Conservation (phyloP, 2,113 vertebrate species). For the Tychaedon coryphoeus region DNA sequence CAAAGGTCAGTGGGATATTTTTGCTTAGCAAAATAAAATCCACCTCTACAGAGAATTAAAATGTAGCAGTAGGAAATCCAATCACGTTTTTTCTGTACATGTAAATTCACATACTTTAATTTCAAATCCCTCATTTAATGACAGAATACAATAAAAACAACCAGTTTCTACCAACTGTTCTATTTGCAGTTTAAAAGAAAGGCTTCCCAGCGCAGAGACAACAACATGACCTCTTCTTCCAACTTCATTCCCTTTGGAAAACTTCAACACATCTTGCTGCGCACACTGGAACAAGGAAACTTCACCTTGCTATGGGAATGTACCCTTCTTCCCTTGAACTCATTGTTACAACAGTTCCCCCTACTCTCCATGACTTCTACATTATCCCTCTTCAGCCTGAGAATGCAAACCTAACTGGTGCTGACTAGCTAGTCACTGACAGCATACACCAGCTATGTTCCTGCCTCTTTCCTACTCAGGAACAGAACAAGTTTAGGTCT, state of each 20-base stretch:
- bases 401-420: neutral
- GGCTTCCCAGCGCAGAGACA: neutral
- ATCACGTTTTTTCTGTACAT: fast-evolving
- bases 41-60: neutral
- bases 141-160: neutral
- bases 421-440: neutral
- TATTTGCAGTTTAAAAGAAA: neutral
- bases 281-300: neutral
- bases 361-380: neutral
- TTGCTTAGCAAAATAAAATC: neutral
- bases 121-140: neutral
- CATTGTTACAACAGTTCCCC: neutral
- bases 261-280: neutral
- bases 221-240: neutral
- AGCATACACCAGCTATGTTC: neutral
- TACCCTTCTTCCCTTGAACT: neutral
- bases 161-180: neutral
- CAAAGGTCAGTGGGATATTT: neutral
- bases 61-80: neutral
- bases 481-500: neutral
- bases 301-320: neutral
- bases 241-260: neutral
- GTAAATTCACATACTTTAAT: neutral
- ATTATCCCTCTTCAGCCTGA: neutral
- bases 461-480: neutral